phyloP scores from a whole-genome alignment of 2,113 vertebrate genomes.

The Triplophysa tibetana region DNA sequence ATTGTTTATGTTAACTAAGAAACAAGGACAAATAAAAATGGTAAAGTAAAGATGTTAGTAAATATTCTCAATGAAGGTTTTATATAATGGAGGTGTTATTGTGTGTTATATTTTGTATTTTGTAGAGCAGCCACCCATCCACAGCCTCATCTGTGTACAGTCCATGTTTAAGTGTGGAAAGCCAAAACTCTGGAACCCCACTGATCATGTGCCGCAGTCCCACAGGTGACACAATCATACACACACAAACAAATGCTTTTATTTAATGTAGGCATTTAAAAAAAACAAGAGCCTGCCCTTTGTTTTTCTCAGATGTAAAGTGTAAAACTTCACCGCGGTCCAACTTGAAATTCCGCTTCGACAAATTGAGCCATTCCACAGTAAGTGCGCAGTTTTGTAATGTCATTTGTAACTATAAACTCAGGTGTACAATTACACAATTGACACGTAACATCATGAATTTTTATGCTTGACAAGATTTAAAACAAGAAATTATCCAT shows the following conservation, averaged over 20 bases:
- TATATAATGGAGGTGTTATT: too few species aligned
- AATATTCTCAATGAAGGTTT: too few species aligned
- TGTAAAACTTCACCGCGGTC: conserved; percentile 91
- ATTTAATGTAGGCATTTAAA: background rate
- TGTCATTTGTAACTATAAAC: background rate
- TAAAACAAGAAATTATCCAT: too few species aligned
- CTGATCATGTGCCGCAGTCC: conserved; percentile 94
- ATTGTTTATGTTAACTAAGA: too few species aligned
- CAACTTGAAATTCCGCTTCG: conserved; percentile 95
- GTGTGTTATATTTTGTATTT: conserved; percentile 33
- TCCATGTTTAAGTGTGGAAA: conserved; percentile 78
- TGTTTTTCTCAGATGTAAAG: conserved; percentile 78
- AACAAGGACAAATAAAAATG: too few species aligned
- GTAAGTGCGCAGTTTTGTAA: conserved; percentile 69
- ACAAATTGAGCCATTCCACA: conserved; percentile 89
- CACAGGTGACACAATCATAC: conserved; percentile 75
- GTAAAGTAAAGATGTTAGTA: too few species aligned
- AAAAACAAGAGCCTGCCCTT: background rate
- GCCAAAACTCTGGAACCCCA: conserved; percentile 77
- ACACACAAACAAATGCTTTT: background rate
- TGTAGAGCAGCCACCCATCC: conserved; percentile 81
- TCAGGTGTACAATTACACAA: too few species aligned
- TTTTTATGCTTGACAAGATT: too few species aligned
- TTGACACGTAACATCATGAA: too few species aligned
- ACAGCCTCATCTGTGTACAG: conserved; percentile 83